A percentile compares a stretch with the other conserved stretches of the same genome.
Conservation (phyloP, 2,113 vertebrate species). For the Cygnus buccinator region DNA sequence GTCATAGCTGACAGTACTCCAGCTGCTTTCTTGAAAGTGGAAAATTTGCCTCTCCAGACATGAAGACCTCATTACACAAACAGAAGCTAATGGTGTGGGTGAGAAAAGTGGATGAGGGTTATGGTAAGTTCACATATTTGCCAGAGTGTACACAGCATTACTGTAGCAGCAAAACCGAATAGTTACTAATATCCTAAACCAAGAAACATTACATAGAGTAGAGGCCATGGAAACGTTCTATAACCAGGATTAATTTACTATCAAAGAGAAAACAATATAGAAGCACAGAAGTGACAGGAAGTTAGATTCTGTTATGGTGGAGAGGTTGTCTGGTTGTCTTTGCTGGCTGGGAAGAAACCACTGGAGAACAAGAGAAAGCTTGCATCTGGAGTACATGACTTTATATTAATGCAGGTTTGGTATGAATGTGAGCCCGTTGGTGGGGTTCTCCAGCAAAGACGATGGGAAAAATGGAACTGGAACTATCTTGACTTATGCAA, state of each 20-base stretch:
- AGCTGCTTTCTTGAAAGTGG: neutral
- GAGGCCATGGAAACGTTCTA: neutral
- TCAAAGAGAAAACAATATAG: neutral
- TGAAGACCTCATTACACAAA: neutral
- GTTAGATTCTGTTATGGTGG: neutral
- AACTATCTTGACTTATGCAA: neutral
- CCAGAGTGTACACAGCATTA: neutral
- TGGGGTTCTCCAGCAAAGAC: neutral
- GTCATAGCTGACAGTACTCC: neutral
- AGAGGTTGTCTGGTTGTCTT: neutral
- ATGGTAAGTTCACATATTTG: neutral
- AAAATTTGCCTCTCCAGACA: neutral
- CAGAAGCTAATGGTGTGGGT: neutral
- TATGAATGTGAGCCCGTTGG: neutral
- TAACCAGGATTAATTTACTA: neutral
- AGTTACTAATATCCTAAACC: neutral
- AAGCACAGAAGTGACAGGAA: neutral
- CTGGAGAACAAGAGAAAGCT: neutral
- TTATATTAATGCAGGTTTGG: neutral
- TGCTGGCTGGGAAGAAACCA: neutral
- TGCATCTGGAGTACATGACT: neutral
- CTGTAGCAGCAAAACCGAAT: neutral
- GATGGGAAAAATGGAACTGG: neutral
- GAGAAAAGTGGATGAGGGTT: neutral
- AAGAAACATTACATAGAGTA: neutral